Evolutionary conservation across 2,797 vertebrate genomes (phyloP).

Genomic region (Zalophus californianus): DNA sequence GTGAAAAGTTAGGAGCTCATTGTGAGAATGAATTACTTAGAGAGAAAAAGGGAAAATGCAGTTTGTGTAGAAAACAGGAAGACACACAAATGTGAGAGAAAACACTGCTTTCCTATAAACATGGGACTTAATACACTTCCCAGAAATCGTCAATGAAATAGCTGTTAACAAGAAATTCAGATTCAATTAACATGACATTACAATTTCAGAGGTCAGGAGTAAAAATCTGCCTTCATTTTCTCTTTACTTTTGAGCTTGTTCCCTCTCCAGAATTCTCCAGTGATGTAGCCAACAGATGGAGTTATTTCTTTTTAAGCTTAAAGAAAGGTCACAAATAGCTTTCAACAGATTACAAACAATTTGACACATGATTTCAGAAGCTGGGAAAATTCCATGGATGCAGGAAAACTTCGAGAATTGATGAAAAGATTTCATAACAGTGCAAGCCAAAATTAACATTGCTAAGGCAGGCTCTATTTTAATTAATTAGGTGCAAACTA

Average conservation of each 20-base stretch:
- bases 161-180: conserved; percentile 71
- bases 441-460: conserved; percentile 53
- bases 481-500: conserved; percentile 44
- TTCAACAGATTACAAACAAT: conserved; percentile 70
- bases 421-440: conserved; percentile 43
- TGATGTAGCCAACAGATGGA: conserved; percentile 67
- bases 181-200: conserved; percentile 67
- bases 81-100: conserved; percentile 61
- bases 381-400: conserved; percentile 61
- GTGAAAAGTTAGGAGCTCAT: conserved; percentile 12
- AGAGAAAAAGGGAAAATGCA: neutral
- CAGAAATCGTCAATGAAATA: conserved; percentile 75
- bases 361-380: conserved; percentile 75
- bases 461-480: conserved; percentile 39
- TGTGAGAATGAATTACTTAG: conserved; percentile 15
- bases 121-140: conserved; percentile 67
- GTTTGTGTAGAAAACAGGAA: conserved; percentile 58
- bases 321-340: conserved; percentile 76
- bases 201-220: conserved; percentile 71
- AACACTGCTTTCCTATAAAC: conserved; percentile 80
- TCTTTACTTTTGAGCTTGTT: conserved; percentile 58
- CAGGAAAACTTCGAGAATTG: conserved; percentile 44
- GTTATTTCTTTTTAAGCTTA: conserved; percentile 77
- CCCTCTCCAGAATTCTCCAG: conserved; percentile 47
- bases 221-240: conserved; percentile 53